Evolutionary conservation across 2,797 vertebrate species (phyloP), one percentile per base, ranked within the genome.

Genomic region (Hirundo rustica): DNA sequence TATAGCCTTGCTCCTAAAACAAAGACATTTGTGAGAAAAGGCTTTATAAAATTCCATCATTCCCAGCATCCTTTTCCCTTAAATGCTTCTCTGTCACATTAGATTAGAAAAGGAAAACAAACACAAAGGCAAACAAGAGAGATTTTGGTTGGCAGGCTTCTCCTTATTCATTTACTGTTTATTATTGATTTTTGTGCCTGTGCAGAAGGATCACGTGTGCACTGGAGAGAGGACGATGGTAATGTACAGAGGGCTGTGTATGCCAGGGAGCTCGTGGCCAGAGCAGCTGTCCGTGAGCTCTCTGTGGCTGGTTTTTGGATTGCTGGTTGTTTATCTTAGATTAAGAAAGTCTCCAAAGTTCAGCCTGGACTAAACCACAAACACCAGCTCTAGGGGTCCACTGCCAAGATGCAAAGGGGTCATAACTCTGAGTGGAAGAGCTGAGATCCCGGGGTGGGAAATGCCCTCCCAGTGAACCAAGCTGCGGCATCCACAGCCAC

Each of bases 81-180:
- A 92, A 93, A 88, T 50, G 47, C 44, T 44, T 15, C 65, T 89
- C 78, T 91, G 61, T 83, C 80, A 81, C 58, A 40, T 51, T 32
- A 54, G 38, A 82, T 82, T 76, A 85, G 60, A 66, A 87, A 68
- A 92, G 65, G 38, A 78, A 80, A 92, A 78, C n/a, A 73, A 81
- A 51, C 6, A 2, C 0, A 1, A 79, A 54, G 74, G 71, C n/a
- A 94, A 96, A 93, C 44, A 61, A 73, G 36, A 40, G 26, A 60
- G 26, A 53, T 93, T 89, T 92, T 75, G 70, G n/a, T 66, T 92
- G 91, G 67, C 82, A 93, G 73, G 64, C 51, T 70, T 84, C 62
- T 86, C 2, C 6, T 92, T 94, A 96, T 65, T 95, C 67, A 85
- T 90, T 92, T 73, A 88, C 94, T 85, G 58, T 84, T 94, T 86